Conservation (phyloP, 1,140 invertebrate genomes). For the Anastrepha obliqua region DNA sequence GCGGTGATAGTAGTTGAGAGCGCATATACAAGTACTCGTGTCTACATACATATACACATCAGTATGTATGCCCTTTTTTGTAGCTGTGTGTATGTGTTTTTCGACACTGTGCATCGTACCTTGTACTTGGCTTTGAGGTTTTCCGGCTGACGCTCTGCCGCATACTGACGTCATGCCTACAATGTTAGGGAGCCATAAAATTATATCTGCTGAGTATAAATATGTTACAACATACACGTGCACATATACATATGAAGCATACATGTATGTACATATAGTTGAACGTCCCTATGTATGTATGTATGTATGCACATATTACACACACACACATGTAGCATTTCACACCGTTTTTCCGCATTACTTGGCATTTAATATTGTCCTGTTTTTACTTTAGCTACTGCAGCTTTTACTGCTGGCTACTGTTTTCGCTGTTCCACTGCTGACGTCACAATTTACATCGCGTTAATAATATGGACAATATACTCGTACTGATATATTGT, state of each 20-base stretch:
- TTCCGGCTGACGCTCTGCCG: slow-evolving; percentile 9
- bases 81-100: not conserved
- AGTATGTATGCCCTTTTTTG: not conserved
- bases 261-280: not conserved
- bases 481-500: not conserved
- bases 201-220: not conserved
- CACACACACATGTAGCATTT: not conserved
- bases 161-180: slow-evolving; percentile 52
- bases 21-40: no score
- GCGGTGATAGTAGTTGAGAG: no score
- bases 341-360: not conserved
- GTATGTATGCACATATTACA: no score
- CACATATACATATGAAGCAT: not conserved
- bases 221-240: not conserved
- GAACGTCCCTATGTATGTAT: not conserved
- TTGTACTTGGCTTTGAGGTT: not conserved
- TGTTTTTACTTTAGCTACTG: not conserved
- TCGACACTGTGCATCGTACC: not conserved
- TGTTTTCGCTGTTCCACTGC: slow-evolving; percentile 1
- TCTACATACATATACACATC: not conserved
- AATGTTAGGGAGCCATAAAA: not conserved
- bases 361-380: not conserved
- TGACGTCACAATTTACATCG: slow-evolving; percentile 27
- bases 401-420: not conserved
- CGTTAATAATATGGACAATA: not conserved